Percentiles rank a stretch among this genome's conserved stretches.
These are phyloP conservation scores for Thalpophila matura DNA, from an alignment of 2,888 invertebrate genomes.

Conservation along the genomic window DNA sequence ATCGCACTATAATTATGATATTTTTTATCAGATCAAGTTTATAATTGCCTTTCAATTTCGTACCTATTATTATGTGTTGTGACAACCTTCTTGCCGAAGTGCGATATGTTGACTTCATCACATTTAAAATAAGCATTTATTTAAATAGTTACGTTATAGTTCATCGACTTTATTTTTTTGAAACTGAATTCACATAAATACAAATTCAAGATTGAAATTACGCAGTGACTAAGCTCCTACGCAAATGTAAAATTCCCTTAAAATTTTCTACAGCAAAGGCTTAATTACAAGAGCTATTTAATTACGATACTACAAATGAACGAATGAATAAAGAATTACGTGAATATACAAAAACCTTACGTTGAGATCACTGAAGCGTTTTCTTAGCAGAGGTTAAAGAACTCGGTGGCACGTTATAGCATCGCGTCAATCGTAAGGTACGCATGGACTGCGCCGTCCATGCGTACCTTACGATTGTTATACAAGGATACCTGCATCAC, in stretches of 20 bases:
- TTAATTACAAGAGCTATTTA: slow-evolving; percentile 15
- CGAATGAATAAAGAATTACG: slow-evolving; percentile 28
- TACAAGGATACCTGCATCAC: slow-evolving; percentile 26
- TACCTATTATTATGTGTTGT: no score
- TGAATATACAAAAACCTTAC: slow-evolving; percentile 43
- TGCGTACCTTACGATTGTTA: slow-evolving; percentile 54
- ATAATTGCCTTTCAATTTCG: no score
- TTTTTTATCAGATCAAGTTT: no score
- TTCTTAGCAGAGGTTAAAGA: slow-evolving; percentile 72
- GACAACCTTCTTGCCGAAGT: no score
- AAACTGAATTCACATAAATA: slow-evolving; percentile 20
- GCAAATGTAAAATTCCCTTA: slow-evolving; percentile 18
- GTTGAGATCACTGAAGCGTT: slow-evolving; percentile 67
- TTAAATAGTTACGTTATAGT: not conserved
- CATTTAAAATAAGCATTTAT: slow-evolving; percentile 19
- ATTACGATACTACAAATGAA: slow-evolving; percentile 25
- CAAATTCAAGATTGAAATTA: slow-evolving; percentile 6
- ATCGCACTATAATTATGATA: no score
- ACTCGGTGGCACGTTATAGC: slow-evolving; percentile 67
- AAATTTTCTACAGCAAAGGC: slow-evolving; percentile 20
- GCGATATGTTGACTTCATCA: slow-evolving; percentile 13
- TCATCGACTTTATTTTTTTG: slow-evolving; percentile 28
- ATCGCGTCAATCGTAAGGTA: no score
- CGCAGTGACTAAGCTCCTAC: not conserved
- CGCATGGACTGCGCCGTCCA: slow-evolving; percentile 67